Evolutionary conservation across 2,113 vertebrate species (phyloP), one percentile per base, ranked within the genome.

Genomic region (Plectropomus leopardus): DNA sequence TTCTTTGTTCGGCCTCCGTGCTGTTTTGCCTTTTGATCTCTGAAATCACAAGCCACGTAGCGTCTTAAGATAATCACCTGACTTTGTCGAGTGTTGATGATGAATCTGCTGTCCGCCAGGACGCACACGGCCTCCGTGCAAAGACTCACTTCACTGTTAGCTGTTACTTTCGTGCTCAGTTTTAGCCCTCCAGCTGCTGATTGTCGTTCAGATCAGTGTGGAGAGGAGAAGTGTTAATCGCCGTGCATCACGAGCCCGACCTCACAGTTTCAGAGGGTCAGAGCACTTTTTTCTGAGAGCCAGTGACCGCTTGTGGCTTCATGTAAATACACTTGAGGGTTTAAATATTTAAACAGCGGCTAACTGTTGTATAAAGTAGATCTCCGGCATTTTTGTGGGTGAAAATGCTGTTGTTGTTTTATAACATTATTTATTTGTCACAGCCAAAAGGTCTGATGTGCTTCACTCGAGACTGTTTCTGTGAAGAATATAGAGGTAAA

Each of bases 311-410:
- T 15, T 73, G 72, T 66, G 51, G 23, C 44, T 57, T 71, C 23
- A 45, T 80, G 54, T 80, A 68, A 76, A 83, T 72, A 72, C 23
- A 75, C 72, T 67, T 60, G 26, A 54, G 44, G 72, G 58, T 74
- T 61, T 65, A n/a, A 64, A 64, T 70, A 73, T 80, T 75, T 69
- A 26, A 83, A 72, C 30, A 32, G 73, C 1, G 19, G 32, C 42
- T 45, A 66, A 70, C 45, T 50, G 34, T 69, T 72, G 51, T 44
- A 13, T 47, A 42, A 58, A 47, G 19, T n/a, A 51, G 28, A 53
- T 44, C 36, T 40, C 44, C 15, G 7, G 73, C 55, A 28, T 55
- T 69, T 17, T 30, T 63, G 24, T 65, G 28, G 42, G 21, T 50
- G 7, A 48, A 60, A 6, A n/a, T n/a, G n/a, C n/a, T 60, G 54